Evolutionary conservation across 2,888 invertebrate species (phyloP).

Genomic region (Tenthredo distinguenda): DNA sequence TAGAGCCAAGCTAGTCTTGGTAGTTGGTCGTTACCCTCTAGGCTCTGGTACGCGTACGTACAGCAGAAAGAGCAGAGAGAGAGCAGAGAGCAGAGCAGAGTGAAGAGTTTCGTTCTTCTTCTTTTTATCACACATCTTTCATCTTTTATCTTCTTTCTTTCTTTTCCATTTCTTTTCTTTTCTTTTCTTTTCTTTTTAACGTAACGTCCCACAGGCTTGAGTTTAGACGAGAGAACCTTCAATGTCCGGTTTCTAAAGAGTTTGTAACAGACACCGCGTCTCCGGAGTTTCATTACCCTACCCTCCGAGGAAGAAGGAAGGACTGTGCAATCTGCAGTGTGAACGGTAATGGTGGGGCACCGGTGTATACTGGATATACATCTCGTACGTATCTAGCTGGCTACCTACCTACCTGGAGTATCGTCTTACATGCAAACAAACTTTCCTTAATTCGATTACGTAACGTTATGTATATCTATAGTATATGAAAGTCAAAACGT

Average conservation of each 20-base stretch:
- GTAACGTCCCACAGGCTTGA: background rate
- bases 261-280: conserved; percentile 48
- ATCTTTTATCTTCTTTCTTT: conserved; percentile 26
- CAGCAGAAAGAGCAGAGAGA: background rate
- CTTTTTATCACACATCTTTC: conserved; percentile 40
- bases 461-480: background rate
- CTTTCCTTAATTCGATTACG: conserved; percentile 35
- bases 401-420: background rate
- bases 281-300: conserved; percentile 44
- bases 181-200: conserved; percentile 17
- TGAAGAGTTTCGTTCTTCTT: conserved; percentile 15
- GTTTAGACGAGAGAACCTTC: conserved; percentile 22
- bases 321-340: conserved; percentile 10
- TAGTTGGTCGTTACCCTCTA: conserved; percentile 49
- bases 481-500: background rate
- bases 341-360: background rate
- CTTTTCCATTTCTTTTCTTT: background rate
- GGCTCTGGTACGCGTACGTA: background rate
- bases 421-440: conserved; percentile 32
- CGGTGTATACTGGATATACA: background rate
- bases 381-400: background rate
- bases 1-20: conserved; percentile 44
- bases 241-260: conserved; percentile 50
- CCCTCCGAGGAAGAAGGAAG: background rate
- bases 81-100: conserved; percentile 5